Percentiles rank a stretch among this genome's conserved stretches.
Conservation (phyloP, 2,888 invertebrate genomes). For the Steinernema carpocapsae region DNA sequence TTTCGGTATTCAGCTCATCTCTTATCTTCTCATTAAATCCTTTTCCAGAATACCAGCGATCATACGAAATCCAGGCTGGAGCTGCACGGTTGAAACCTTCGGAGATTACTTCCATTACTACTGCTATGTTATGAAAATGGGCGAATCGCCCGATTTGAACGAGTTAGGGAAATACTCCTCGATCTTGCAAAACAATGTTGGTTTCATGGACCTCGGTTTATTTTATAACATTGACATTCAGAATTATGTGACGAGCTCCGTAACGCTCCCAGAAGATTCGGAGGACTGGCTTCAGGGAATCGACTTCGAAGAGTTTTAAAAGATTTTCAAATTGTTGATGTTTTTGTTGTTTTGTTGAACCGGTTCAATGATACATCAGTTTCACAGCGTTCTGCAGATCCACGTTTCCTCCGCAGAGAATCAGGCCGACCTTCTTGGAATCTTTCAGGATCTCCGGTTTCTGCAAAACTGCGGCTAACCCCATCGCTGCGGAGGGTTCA, state of each 20-base stretch:
- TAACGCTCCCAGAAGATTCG: constrained; percentile 17
- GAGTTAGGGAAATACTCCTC: not conserved
- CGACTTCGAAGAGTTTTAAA: not conserved
- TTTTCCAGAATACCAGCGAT: constrained; percentile 61
- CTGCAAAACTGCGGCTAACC: constrained; percentile 34
- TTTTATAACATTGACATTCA: not conserved
- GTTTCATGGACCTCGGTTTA: not conserved
- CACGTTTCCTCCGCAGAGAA: constrained; percentile 41
- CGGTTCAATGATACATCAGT: constrained; percentile 1
- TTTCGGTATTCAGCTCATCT: too few relatives aligned
- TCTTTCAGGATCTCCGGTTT: constrained; percentile 28
- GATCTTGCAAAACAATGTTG: not conserved
- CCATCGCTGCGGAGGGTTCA: constrained; percentile 36
- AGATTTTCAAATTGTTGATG: not conserved
- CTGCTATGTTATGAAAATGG: constrained; percentile 54
- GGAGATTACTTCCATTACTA: constrained; percentile 60
- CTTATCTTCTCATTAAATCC: not conserved
- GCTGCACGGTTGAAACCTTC: constrained; percentile 51
- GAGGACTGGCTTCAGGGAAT: constrained; percentile 22
- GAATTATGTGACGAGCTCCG: not conserved
- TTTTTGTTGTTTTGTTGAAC: constrained; percentile 2
- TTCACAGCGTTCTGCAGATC: constrained; percentile 33
- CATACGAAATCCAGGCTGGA: constrained; percentile 51
- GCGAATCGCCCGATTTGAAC: constrained; percentile 35
- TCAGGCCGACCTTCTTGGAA: constrained; percentile 29